These are phyloP conservation scores for Patella caerulea DNA, from an alignment of 2,888 invertebrate species.

Conservation along the genomic window DNA sequence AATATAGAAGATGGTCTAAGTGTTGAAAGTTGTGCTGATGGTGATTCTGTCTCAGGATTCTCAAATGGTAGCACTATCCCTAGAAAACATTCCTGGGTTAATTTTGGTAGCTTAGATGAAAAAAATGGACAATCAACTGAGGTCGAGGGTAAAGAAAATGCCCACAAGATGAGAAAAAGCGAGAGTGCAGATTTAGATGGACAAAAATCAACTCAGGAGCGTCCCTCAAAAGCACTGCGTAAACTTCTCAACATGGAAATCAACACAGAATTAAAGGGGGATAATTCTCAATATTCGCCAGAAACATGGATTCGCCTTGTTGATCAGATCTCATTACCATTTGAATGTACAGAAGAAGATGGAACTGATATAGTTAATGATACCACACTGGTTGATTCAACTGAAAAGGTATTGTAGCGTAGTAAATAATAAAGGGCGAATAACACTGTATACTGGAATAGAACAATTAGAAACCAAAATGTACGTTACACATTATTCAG, in stretches of 20 bases:
- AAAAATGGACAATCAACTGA: not conserved
- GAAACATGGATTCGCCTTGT: conserved; percentile 22
- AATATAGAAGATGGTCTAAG: conserved; percentile 8
- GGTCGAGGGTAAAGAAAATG: not conserved
- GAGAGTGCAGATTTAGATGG: not conserved
- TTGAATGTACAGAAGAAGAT: conserved; percentile 13
- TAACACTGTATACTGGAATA: too few species aligned
- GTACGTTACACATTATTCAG: too few species aligned
- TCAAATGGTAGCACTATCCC: conserved; percentile 2
- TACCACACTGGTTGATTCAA: not conserved
- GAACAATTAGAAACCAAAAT: too few species aligned
- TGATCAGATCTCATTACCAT: conserved; percentile 22
- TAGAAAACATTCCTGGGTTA: not conserved
- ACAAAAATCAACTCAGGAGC: not conserved
- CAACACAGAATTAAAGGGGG: not conserved
- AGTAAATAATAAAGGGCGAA: too few species aligned
- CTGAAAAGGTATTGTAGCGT: not conserved
- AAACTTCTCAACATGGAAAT: not conserved
- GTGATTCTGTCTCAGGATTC: not conserved
- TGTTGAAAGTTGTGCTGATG: conserved; percentile 12
- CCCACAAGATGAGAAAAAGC: not conserved
- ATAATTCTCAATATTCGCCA: conserved; percentile 20
- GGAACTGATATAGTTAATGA: conserved; percentile 9
- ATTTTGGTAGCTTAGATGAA: not conserved
- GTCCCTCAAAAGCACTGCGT: not conserved